phyloP scores from a whole-genome alignment of 1,140 invertebrate genomes.

The Andrena cerasifolii region DNA sequence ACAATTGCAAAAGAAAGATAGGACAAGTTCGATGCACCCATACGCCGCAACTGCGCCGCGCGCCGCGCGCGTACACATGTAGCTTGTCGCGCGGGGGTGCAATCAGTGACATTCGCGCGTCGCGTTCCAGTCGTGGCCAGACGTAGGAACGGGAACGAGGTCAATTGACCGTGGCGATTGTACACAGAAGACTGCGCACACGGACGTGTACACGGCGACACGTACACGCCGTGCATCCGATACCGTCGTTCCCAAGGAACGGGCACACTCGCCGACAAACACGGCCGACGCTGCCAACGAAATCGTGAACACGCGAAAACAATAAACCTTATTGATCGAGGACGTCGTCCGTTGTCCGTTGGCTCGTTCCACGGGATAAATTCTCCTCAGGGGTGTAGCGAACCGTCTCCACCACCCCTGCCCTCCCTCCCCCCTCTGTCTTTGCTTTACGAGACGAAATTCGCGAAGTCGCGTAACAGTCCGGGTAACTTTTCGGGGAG shows the following conservation, averaged over 20 bases:
- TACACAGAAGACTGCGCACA: not conserved
- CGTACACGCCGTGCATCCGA: constrained; percentile 11
- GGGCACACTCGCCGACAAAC: constrained; percentile 3
- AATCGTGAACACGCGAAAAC: constrained; percentile 38
- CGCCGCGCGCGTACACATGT: not conserved
- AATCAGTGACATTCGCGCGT: constrained; percentile 38
- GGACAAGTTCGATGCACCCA: too few species aligned
- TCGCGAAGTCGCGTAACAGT: constrained; percentile 10
- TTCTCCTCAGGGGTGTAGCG: not conserved
- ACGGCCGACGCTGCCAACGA: constrained; percentile 4
- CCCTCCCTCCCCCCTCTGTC: not conserved
- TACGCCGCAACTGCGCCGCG: too few species aligned
- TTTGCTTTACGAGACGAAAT: not conserved
- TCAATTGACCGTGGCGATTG: constrained; percentile 39
- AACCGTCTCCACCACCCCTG: not conserved
- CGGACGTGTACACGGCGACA: constrained; percentile 12
- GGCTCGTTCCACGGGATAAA: not conserved
- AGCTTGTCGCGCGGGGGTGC: not conserved
- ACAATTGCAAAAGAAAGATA: too few species aligned
- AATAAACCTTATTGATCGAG: constrained; percentile 41
- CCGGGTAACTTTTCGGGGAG: not conserved
- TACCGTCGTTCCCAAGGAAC: constrained; percentile 29
- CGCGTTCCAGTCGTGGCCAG: constrained; percentile 51
- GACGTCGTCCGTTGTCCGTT: not conserved
- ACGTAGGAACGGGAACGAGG: constrained; percentile 55